Percentiles rank a stretch among this genome's conserved stretches.
Conservation (phyloP, 1,140 invertebrate genomes). For the Drosophila setifemur region DNA sequence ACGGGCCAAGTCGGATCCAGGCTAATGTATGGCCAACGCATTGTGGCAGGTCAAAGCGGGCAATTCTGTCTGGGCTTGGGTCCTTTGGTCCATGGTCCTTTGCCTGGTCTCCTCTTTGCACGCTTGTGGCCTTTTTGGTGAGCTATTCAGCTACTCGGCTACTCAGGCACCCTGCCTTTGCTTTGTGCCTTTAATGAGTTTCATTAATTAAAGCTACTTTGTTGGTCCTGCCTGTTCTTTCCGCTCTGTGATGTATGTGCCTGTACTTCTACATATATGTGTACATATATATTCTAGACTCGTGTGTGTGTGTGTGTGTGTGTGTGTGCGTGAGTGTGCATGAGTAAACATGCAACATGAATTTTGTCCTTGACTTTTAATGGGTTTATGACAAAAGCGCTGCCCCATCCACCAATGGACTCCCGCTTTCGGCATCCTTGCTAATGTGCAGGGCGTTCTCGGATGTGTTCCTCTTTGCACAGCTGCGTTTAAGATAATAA, state of each 20-base stretch:
- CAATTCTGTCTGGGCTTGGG: constrained; percentile 39
- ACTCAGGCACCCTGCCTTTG: constrained; percentile 9
- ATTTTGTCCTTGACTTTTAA: constrained; percentile 81
- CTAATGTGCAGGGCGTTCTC: constrained; percentile 67
- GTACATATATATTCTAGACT: neutral
- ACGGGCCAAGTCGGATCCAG: constrained; percentile 22
- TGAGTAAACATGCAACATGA: constrained; percentile 76
- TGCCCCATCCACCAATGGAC: constrained; percentile 8
- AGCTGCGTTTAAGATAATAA: neutral
- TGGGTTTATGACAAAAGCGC: constrained; percentile 78
- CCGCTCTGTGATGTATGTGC: constrained; percentile 26
- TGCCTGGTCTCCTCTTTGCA: constrained; percentile 6
- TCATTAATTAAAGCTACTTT: constrained; percentile 81
- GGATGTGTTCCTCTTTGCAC: constrained; percentile 9
- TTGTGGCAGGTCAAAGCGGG: constrained; percentile 76
- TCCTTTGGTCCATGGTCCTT: neutral
- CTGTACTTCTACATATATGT: constrained; percentile 28
- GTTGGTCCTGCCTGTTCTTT: constrained; percentile 51
- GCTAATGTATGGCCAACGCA: constrained; percentile 69
- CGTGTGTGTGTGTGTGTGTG: neutral
- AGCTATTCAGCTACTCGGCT: neutral
- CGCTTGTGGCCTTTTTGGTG: constrained; percentile 13
- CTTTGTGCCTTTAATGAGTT: constrained; percentile 65
- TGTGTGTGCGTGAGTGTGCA: constrained; percentile 38
- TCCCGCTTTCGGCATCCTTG: constrained; percentile 3